Base-by-base conservation (phyloP, 2,113 vertebrate genomes). In the Antigone vipio region DNA sequence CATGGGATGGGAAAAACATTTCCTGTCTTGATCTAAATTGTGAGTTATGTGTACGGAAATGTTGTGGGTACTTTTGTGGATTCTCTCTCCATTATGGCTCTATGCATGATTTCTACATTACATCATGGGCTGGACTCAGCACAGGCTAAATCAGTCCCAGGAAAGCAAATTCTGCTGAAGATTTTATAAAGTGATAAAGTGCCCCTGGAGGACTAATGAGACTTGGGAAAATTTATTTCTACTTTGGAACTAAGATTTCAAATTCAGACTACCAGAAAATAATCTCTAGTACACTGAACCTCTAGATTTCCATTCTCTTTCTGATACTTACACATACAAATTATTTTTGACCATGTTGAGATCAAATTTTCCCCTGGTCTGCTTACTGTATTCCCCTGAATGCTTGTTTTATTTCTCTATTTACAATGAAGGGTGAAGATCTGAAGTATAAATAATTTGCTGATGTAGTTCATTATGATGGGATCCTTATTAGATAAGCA, bases 1-100 rank as follows among this genome's bases (percentile, higher is more conserved):
- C 80, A 91, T 53, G 80, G 83, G 94, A 95, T 95, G 94, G 78
- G 90, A 95, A 96, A 96, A 95, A 58, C 80, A 93, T 95, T 95
- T 97, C 89, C 94, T 91, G 81, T 55, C 89, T 85, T 92, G 87
- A 76, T 91, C 74, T 92, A 88, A 95, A 95, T 92, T 92, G 71
- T 92, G 67, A 95, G 87, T 85, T 97, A 91, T 85, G 77, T 64
- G 66, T 52, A 82, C 0, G 6, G 85, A 96, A 96, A 80, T 73
- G 82, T 73, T 95, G 94, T 91, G 94, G 95, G 88, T 73, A 58
- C 87, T 92, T 94, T 73, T 88, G 89, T 92, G 89, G 87, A 95
- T 95, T 92, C 47, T 91, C 77, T 82, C 49, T 92, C 49, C 69
- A 75, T 92, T 91, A 81, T 72, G 59, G 66, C 30, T 67, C 42